Percentiles rank a stretch among this genome's conserved stretches.
Conservation (phyloP, 2,113 vertebrate species). For the Erinaceus europaeus region DNA sequence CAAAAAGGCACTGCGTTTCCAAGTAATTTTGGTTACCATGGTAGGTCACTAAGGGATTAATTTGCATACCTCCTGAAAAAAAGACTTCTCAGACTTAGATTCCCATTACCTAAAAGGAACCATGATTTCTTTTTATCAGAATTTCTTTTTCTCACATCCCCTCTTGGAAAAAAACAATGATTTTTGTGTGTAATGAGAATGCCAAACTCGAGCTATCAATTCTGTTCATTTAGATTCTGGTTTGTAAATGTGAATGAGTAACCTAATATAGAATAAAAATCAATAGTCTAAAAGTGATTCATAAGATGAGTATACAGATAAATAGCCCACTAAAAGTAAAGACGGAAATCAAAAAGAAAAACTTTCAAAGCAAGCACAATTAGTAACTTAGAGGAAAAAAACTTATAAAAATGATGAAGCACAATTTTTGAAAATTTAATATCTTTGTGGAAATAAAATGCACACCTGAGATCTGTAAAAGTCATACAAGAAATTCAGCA, state of each 20-base stretch:
- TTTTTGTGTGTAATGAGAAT: background rate
- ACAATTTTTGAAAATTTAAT: conserved; percentile 27
- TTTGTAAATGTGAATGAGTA: background rate
- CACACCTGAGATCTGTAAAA: background rate
- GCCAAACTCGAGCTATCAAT: background rate
- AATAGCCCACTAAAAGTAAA: background rate
- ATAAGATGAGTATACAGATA: background rate
- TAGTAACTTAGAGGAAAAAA: background rate
- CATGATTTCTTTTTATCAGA: background rate
- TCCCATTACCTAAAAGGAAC: background rate
- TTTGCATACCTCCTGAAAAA: background rate
- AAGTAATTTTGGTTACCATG: background rate
- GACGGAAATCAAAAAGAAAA: background rate
- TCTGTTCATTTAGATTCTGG: background rate
- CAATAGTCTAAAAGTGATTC: background rate
- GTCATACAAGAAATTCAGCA: background rate
- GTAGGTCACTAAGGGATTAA: background rate
- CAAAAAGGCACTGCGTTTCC: background rate
- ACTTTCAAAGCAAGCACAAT: background rate
- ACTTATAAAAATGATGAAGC: background rate
- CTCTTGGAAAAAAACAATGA: background rate
- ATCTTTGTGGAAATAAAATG: background rate
- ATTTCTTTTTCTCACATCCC: background rate
- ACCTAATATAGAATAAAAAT: background rate
- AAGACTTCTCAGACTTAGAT: background rate